These are phyloP conservation scores for Eremophila alpestris DNA, from an alignment of 2,797 vertebrate genomes.

Conservation along the genomic window DNA sequence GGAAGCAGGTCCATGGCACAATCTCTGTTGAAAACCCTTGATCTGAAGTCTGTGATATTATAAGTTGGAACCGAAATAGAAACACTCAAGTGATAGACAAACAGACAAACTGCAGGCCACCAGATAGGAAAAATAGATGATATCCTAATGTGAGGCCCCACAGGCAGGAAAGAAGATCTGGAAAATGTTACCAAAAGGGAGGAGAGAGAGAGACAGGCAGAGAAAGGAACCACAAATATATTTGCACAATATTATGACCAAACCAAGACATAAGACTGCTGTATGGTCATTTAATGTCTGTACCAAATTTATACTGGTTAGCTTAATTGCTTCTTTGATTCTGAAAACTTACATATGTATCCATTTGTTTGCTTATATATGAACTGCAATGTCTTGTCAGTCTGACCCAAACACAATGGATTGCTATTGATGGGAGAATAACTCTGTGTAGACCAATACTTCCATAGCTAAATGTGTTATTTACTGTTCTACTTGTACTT, in stretches of 20 bases:
- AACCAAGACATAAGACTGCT: neutral
- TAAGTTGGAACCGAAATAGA: slow-evolving; percentile 72
- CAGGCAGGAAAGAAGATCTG: slow-evolving; percentile 63
- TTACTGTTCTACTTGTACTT: neutral
- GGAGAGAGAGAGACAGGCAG: neutral
- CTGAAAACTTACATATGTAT: neutral
- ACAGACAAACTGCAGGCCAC: slow-evolving; percentile 71
- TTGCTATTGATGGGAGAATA: neutral
- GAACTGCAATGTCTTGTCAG: neutral
- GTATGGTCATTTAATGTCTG: neutral
- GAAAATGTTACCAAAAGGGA: slow-evolving; percentile 62
- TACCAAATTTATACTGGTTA: neutral
- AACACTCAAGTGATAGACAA: slow-evolving; percentile 72
- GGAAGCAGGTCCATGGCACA: slow-evolving; percentile 3
- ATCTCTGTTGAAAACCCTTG: slow-evolving; percentile 33
- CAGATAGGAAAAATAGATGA: slow-evolving; percentile 65
- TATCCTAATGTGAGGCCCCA: slow-evolving; percentile 72
- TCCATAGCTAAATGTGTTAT: neutral
- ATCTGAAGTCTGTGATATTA: slow-evolving; percentile 69
- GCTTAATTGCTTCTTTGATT: neutral
- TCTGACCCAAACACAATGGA: neutral
- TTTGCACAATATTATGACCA: neutral
- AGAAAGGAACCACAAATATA: neutral
- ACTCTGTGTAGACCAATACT: neutral
- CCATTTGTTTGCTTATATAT: neutral